Percentiles rank a stretch among this genome's conserved stretches.
phyloP scores from a whole-genome alignment of 2,113 vertebrate genomes.

The Syngnathoides biaculeatus region DNA sequence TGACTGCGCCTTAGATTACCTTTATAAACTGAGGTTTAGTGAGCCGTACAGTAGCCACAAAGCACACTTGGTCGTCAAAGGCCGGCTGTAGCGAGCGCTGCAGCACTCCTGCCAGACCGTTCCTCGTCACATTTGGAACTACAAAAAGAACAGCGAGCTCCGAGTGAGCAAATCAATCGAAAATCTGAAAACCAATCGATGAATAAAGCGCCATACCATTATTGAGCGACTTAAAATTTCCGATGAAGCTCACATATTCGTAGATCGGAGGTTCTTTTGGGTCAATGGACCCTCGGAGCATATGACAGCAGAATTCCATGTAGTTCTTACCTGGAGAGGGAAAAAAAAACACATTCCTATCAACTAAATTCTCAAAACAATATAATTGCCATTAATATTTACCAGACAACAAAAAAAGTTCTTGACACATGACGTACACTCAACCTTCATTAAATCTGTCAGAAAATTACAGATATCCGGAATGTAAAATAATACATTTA shows the following conservation, averaged over 20 bases:
- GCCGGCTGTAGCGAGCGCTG: slow-evolving; percentile 85
- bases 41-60: slow-evolving; percentile 93
- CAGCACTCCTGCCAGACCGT: slow-evolving; percentile 91
- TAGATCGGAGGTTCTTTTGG: slow-evolving; percentile 92
- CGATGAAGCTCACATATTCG: slow-evolving; percentile 98
- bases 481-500: not conserved
- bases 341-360: not conserved
- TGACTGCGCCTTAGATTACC: slow-evolving; percentile 66
- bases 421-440: no score
- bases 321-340: slow-evolving; percentile 88
- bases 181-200: not conserved
- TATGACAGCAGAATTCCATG: slow-evolving; percentile 97
- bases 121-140: slow-evolving; percentile 88
- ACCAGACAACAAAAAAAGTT: not conserved
- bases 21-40: slow-evolving; percentile 98
- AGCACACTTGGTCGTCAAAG: slow-evolving; percentile 93
- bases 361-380: not conserved
- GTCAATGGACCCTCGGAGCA: slow-evolving; percentile 94
- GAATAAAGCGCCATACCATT: slow-evolving; percentile 72
- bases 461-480: not conserved
- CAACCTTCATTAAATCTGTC: not conserved
- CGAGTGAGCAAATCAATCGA: not conserved
- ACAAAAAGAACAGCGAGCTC: slow-evolving; percentile 15
- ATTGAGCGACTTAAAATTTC: slow-evolving; percentile 96
- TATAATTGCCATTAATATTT: not conserved